A percentile compares a stretch with the other conserved stretches of the same genome.
Conservation (phyloP, 2,113 vertebrate genomes). For the Vireo altiloquus region DNA sequence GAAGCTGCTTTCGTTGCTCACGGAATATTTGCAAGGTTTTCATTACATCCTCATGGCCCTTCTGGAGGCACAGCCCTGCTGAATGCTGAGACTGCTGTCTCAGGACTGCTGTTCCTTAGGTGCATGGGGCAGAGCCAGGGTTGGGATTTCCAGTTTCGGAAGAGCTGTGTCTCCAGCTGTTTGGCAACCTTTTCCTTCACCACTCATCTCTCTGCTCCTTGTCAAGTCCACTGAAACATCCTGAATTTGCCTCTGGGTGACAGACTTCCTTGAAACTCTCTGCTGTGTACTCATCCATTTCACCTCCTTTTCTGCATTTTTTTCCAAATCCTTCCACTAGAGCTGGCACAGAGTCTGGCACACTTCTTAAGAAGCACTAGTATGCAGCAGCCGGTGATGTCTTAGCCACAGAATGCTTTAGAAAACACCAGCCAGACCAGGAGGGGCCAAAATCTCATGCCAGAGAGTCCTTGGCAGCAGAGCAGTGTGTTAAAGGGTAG, state of each 20-base stretch:
- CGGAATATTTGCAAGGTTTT: not conserved
- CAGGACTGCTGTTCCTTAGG: not conserved
- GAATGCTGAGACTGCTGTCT: not conserved
- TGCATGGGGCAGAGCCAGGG: accelerated
- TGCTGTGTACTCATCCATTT: not conserved
- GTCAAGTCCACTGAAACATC: not conserved
- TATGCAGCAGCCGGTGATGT: not conserved
- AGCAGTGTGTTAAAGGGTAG: not conserved
- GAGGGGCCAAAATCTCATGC: not conserved
- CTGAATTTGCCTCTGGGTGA: not conserved
- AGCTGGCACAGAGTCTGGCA: not conserved
- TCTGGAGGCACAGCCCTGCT: not conserved
- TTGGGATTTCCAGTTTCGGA: not conserved
- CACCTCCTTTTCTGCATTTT: not conserved
- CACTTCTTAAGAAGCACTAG: not conserved
- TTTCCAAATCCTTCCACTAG: not conserved
- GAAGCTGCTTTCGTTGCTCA: not conserved
- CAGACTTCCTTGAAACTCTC: not conserved
- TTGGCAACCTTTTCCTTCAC: not conserved
- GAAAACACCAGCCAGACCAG: not conserved
- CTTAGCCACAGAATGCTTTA: not conserved
- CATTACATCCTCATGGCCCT: not conserved
- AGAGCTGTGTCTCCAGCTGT: not conserved
- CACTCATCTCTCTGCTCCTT: not conserved
- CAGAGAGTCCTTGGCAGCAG: not conserved